Conservation (phyloP, 2,113 vertebrate species). For the Bettongia penicillata region DNA sequence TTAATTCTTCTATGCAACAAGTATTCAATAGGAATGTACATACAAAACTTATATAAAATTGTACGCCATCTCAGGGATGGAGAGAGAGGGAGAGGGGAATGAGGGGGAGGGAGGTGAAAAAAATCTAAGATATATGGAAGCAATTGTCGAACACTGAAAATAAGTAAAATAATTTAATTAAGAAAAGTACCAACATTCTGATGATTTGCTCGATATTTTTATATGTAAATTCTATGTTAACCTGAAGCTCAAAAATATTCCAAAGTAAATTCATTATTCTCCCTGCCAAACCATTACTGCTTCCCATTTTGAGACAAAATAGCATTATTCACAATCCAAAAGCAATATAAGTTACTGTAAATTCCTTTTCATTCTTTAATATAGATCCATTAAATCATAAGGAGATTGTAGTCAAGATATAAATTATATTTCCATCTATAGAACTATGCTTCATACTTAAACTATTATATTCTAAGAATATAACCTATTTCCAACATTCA, state of each 20-base stretch:
- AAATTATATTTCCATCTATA: neutral
- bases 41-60: no score
- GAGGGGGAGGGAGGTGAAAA: no score
- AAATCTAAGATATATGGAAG: neutral
- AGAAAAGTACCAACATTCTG: neutral
- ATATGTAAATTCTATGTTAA: neutral
- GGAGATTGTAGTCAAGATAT: neutral
- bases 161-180: neutral
- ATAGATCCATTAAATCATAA: neutral
- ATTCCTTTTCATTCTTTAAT: neutral
- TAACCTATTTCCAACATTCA: neutral
- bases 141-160: no score
- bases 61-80: no score
- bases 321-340: neutral
- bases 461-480: neutral
- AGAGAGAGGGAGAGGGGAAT: no score
- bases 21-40: no score
- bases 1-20: no score
- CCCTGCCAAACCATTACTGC: neutral
- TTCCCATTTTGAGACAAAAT: neutral
- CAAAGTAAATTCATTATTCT: conserved; percentile 7
- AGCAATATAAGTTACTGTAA: neutral
- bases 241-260: conserved; percentile 3
- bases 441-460: neutral
- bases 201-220: neutral